phyloP scores from a whole-genome alignment of 1,140 invertebrate species.

The Cyrtorhinus lividipennis region DNA sequence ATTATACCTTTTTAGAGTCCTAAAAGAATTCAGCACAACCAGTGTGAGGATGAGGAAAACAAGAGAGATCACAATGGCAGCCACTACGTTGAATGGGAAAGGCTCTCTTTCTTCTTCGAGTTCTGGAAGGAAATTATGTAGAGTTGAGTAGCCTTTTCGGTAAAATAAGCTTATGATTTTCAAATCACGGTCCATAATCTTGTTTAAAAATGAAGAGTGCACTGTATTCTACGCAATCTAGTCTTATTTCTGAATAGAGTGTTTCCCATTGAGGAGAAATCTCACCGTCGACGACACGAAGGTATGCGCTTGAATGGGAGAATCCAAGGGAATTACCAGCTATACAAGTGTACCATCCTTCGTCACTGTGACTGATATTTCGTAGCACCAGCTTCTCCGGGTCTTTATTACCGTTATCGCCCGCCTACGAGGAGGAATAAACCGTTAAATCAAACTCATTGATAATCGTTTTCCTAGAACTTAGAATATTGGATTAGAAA shows the following conservation, averaged over 20 bases:
- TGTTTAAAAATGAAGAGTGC: too few species aligned
- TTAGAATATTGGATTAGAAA: too few species aligned
- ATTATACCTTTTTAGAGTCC: slow-evolving; percentile 6
- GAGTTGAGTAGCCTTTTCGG: too few species aligned
- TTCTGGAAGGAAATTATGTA: background rate
- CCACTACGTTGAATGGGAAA: background rate
- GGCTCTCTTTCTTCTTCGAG: background rate
- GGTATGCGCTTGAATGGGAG: slow-evolving; percentile 61
- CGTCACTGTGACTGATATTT: slow-evolving; percentile 73
- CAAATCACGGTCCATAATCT: too few species aligned
- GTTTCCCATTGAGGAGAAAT: too few species aligned
- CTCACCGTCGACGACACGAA: slow-evolving; percentile 68
- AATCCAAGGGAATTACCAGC: slow-evolving; percentile 68
- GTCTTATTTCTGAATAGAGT: too few species aligned
- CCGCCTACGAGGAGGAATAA: slow-evolving; percentile 9
- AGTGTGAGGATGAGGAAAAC: slow-evolving; percentile 7
- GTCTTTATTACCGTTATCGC: slow-evolving; percentile 31
- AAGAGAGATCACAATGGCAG: slow-evolving; percentile 2
- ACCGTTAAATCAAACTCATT: too few species aligned
- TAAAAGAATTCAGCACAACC: slow-evolving; percentile 12
- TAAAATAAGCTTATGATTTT: too few species aligned
- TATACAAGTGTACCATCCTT: slow-evolving; percentile 87
- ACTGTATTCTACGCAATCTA: too few species aligned
- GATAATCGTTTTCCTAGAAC: too few species aligned
- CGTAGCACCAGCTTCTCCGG: slow-evolving; percentile 55